A percentile compares a stretch with the other conserved stretches of the same genome.
phyloP scores from a whole-genome alignment of 2,888 invertebrate genomes.

The Anorthoa munda region DNA sequence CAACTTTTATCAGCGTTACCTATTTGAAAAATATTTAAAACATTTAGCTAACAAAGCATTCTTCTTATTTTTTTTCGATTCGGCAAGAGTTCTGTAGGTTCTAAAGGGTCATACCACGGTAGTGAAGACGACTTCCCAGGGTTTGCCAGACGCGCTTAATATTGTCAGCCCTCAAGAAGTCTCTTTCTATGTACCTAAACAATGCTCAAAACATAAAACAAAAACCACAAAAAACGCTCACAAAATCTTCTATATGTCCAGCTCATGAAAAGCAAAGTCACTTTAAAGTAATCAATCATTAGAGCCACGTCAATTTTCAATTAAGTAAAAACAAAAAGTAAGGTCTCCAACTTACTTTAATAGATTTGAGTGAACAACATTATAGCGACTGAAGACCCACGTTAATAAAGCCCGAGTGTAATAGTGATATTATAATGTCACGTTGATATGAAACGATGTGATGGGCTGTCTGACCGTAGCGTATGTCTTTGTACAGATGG shows the following conservation, averaged over 20 bases:
- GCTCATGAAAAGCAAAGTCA: conserved; percentile 60
- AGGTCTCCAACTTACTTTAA: conserved; percentile 43
- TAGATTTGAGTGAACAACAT: conserved; percentile 40
- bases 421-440: conserved; percentile 46
- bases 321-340: too few relatives aligned
- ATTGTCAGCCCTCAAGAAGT: too few relatives aligned
- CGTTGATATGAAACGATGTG: conserved; percentile 52
- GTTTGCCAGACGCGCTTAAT: too few relatives aligned
- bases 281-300: conserved; percentile 68
- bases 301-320: conserved; percentile 70
- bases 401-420: conserved; percentile 40
- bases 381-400: conserved; percentile 22
- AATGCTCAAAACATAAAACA: background rate
- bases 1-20: too few relatives aligned
- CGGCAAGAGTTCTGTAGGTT: too few relatives aligned
- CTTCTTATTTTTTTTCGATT: too few relatives aligned
- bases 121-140: too few relatives aligned
- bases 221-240: conserved; percentile 8
- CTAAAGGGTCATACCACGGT: too few relatives aligned
- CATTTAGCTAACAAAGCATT: too few relatives aligned
- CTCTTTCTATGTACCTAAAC: background rate
- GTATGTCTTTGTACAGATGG: conserved; percentile 38
- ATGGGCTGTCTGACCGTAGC: conserved; percentile 50
- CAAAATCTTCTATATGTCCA: conserved; percentile 26
- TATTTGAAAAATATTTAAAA: too few relatives aligned